Base-by-base conservation (phyloP, 2,113 vertebrate genomes). In the Microtus montanus region DNA sequence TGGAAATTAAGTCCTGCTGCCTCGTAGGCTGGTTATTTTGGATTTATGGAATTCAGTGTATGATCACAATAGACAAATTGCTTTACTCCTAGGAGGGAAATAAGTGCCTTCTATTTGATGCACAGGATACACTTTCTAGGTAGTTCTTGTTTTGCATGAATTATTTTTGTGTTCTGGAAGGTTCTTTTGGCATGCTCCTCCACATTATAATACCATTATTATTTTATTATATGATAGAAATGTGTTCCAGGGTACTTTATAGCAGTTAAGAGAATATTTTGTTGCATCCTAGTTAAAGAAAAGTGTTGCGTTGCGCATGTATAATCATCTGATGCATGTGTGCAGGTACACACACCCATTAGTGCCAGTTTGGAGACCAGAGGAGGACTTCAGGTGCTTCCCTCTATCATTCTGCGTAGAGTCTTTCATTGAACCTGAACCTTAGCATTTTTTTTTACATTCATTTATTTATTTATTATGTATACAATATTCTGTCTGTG, bases 241-340 rank as follows among this genome's bases (percentile, higher is more conserved):
- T 92, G 30, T 74, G 30, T 77, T 70, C 86, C 22, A 89, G 80
- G 58, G 70, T 80, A 28, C 28, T 68, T 74, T 75, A n/a, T 0
- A 84, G 22, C 44, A 92, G 83, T 78, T 91, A 85, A 38, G 90
- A 84, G 91, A 74, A 78, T 71, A 54, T 92, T 77, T 89, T 70
- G 79, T 35, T 95, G 41, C n/a, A 64, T 92, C 92, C 17, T 70
- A 91, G 44, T 63, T 83, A 38, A 75, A 75, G 44, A 58, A 58
- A 58, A 49, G 13, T 82, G 12, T 58, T 38, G 24, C 4, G 0
- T 11, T 61, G 33, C 2, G 14, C 52, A 14, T 61, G 24, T 38
- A 41, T n/a, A 14, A 80, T 26, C 41, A 80, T n/a, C 20, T 80
- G 24, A 41, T 63, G 35, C 58, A 4, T 80, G 1, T 61, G n/a